Evolutionary conservation across 2,888 invertebrate genomes (phyloP), one percentile per base, ranked within the genome.

Genomic region (Acleris literana): DNA sequence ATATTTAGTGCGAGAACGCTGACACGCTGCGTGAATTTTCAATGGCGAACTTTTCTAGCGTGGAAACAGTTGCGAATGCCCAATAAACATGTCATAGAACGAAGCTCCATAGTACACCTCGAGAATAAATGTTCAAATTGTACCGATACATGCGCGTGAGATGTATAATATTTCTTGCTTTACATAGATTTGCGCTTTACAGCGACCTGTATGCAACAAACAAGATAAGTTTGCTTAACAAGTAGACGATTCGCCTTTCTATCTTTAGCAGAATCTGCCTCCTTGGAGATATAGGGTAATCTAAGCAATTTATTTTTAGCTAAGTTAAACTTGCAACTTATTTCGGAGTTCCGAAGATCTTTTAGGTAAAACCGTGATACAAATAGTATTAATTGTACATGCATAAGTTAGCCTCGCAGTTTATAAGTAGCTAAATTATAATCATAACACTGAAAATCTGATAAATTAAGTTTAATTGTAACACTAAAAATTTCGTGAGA

Each of bases 1-100:
- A 86, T 85, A 87, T 86, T 86, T 86, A 86, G 82, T 83, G 76
- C 79, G 74, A 81, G 77, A 80, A 78, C 76, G 75, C 71, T 75
- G 74, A 83, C 73, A 85, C 84, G 83, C 80, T 71, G 70, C 65
- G 72, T 79, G 87, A 86, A 88, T 87, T 77, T 81, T 71, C 76
- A 87, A 87, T 81, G 80, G 80, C 77, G 72, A 73, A 81, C 78
- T 83, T 84, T 85, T 85, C 83, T 86, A 82, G 79, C 74, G 69
- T 69, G 65, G 58, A 72, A 74, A 80, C 77, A 77, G 77, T 76
- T 72, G 72, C 71, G 74, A 77, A 76, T 76, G 72, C 76, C 74
- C 77, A 74, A 80, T 82, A 84, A 81, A 85, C 72, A 78, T 78
- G 80, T 79, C 79, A 83, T 82, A 83, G 78, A 74, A 75, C 69